These are phyloP conservation scores for Cydia amplana DNA, from an alignment of 1,140 invertebrate species.

Conservation along the genomic window DNA sequence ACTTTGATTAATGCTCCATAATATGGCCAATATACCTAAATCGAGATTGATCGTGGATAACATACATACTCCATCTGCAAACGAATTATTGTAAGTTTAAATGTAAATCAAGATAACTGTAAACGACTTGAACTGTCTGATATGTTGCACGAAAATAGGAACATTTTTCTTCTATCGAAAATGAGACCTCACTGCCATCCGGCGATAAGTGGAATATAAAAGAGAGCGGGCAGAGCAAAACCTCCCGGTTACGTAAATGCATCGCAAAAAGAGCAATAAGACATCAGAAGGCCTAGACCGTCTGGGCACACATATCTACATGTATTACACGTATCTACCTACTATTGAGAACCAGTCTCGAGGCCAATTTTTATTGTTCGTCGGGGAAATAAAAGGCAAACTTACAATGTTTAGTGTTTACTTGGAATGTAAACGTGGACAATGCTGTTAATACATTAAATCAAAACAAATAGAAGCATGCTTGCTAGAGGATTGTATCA, in stretches of 20 bases:
- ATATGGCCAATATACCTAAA: conserved; percentile 2
- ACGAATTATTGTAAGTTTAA: neutral
- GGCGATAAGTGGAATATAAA: neutral
- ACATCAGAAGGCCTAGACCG: conserved; percentile 3
- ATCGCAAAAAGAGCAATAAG: conserved; percentile 14
- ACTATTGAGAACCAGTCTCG: conserved; percentile 16
- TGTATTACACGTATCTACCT: neutral
- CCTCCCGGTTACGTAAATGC: conserved; percentile 5
- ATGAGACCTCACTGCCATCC: neutral
- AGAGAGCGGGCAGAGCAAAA: neutral
- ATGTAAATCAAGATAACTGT: neutral
- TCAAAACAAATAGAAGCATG: conserved; percentile 7
- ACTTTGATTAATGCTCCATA: conserved; percentile 9
- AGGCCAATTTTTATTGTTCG: conserved; percentile 18
- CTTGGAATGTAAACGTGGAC: neutral
- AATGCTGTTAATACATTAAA: neutral
- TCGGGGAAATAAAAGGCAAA: neutral
- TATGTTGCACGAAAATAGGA: neutral
- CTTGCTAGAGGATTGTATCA: conserved; percentile 3
- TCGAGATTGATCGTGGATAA: neutral
- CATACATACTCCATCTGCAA: neutral
- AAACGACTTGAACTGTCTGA: neutral
- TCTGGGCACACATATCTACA: conserved; percentile 9
- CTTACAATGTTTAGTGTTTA: neutral
- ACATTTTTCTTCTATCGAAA: neutral